These are phyloP conservation scores for Melikaiella ostensackeni DNA, from an alignment of 2,888 invertebrate species.

Conservation along the genomic window DNA sequence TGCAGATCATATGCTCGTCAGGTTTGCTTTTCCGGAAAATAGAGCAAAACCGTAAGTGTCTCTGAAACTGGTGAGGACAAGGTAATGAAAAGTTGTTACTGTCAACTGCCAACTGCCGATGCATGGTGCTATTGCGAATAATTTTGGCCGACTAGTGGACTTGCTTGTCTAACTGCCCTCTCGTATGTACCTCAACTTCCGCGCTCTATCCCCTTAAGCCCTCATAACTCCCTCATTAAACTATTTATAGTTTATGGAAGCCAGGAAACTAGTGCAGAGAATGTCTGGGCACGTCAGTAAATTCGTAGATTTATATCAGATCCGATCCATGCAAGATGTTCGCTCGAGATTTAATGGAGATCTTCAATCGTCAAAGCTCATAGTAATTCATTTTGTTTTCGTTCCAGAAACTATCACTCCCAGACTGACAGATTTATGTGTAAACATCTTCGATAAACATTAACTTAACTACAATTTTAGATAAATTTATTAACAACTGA, in stretches of 20 bases:
- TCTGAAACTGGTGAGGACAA: slow-evolving; percentile 12
- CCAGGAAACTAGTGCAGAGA: slow-evolving; percentile 42
- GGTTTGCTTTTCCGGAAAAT: neutral
- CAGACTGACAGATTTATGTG: too few species aligned
- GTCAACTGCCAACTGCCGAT: slow-evolving; percentile 45
- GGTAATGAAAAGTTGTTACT: slow-evolving; percentile 42
- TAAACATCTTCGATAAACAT: too few species aligned
- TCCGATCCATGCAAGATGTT: slow-evolving; percentile 23
- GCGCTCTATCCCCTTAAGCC: slow-evolving; percentile 11
- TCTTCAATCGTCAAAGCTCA: neutral
- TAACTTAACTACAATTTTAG: too few species aligned
- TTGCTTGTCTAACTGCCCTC: slow-evolving; percentile 25
- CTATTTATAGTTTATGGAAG: slow-evolving; percentile 50
- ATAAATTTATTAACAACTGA: too few species aligned
- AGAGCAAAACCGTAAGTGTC: neutral
- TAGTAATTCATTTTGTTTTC: neutral
- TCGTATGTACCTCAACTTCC: neutral
- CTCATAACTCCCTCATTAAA: slow-evolving; percentile 53
- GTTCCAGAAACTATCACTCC: neutral
- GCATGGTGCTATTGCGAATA: slow-evolving; percentile 53
- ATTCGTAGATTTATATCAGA: slow-evolving; percentile 31
- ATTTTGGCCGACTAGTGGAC: slow-evolving; percentile 51
- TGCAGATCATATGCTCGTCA: too few species aligned
- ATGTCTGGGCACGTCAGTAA: slow-evolving; percentile 36
- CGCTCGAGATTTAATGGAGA: slow-evolving; percentile 21